Evolutionary conservation across 2,113 vertebrate species (phyloP).

Genomic region (Bolborhynchus lineola): DNA sequence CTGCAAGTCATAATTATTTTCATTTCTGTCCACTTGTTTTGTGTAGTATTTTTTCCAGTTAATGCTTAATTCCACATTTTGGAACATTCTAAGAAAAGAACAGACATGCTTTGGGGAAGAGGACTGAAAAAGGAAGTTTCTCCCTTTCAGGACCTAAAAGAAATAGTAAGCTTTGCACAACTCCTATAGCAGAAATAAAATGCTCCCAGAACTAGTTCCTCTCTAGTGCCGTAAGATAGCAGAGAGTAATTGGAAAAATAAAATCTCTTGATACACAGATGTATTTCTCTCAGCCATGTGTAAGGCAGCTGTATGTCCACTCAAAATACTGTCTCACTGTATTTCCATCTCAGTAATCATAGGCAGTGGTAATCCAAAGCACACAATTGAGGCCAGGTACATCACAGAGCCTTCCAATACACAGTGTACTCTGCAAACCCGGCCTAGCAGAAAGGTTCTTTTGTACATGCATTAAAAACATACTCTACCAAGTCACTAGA

Average conservation of each 20-base stretch:
- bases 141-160: background rate
- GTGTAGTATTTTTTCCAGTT: background rate
- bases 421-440: background rate
- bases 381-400: background rate
- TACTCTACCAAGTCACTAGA: no score
- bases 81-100: background rate
- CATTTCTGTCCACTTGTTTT: background rate
- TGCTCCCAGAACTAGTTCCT: background rate
- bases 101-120: background rate
- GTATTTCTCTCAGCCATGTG: background rate
- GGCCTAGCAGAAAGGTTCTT: background rate
- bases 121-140: background rate
- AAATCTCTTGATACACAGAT: background rate
- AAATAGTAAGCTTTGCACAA: background rate
- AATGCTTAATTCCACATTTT: background rate
- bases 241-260: background rate
- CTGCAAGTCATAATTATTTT: background rate
- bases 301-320: background rate
- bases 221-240: background rate
- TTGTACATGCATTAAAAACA: background rate
- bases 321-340: background rate
- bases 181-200: background rate
- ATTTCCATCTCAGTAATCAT: background rate
- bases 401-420: background rate
- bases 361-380: background rate